phyloP scores from a whole-genome alignment of 2,113 vertebrate genomes.

The Nycticebus coucang region DNA sequence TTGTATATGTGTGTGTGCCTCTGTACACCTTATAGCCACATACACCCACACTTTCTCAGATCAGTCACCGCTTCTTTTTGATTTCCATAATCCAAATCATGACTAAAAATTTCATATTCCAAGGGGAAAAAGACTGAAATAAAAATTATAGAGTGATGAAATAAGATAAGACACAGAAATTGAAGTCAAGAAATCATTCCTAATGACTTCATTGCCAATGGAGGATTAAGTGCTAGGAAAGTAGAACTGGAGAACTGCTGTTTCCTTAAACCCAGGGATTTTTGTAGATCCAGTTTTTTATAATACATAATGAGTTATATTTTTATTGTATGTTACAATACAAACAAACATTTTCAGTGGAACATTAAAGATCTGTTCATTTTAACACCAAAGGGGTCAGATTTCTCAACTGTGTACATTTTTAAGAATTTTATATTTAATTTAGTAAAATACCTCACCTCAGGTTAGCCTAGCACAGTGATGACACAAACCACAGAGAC shows the following conservation, averaged over 20 bases:
- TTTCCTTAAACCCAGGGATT: not conserved
- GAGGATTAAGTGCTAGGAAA: not conserved
- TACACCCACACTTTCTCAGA: not conserved
- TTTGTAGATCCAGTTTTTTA: not conserved
- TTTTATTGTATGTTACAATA: not conserved
- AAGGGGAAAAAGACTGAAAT: not conserved
- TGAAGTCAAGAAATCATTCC: not conserved
- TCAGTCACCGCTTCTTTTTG: not conserved
- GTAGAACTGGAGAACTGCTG: fast-evolving
- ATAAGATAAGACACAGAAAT: not conserved
- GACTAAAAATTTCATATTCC: not conserved
- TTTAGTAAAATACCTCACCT: not conserved
- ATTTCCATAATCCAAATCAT: not conserved
- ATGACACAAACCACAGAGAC: not conserved
- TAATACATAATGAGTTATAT: not conserved
- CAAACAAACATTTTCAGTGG: not conserved
- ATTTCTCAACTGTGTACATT: not conserved
- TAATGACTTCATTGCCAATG: not conserved
- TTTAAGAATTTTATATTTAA: not conserved
- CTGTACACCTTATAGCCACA: not conserved
- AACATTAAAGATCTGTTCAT: not conserved
- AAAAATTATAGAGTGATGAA: not conserved
- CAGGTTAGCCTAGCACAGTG: not conserved
- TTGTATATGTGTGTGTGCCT: no score
- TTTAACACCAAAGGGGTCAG: not conserved